These are phyloP conservation scores for Pantherophis guttatus DNA, from an alignment of 2,113 vertebrate genomes.

Conservation along the genomic window DNA sequence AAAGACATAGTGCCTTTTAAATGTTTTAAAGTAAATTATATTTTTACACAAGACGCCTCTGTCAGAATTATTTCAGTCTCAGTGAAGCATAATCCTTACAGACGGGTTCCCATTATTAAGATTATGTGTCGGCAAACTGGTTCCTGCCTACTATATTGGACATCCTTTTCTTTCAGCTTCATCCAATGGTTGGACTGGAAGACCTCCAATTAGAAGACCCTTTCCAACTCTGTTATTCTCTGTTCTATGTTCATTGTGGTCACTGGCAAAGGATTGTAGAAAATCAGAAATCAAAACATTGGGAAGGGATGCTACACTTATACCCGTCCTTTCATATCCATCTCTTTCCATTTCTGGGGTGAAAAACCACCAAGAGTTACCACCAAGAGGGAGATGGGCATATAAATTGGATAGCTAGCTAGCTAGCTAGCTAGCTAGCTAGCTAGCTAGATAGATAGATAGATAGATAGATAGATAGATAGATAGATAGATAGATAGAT, in stretches of 20 bases:
- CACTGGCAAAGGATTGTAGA: not conserved
- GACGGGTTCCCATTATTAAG: not conserved
- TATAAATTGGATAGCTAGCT: too few relatives aligned
- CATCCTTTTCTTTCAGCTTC: not conserved
- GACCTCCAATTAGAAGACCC: not conserved
- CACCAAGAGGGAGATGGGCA: too few relatives aligned
- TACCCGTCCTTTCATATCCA: not conserved
- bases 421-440: too few relatives aligned
- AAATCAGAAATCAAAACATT: not conserved
- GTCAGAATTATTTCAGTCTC: too few relatives aligned
- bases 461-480: too few relatives aligned
- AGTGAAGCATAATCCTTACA: not conserved
- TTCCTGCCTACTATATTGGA: not conserved
- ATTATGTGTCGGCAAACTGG: not conserved
- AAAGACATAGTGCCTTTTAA: too few relatives aligned
- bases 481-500: too few relatives aligned
- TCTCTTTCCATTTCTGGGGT: not conserved
- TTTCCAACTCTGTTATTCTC: not conserved
- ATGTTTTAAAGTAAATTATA: too few relatives aligned
- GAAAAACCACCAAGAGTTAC: not conserved
- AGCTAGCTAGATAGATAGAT: too few relatives aligned
- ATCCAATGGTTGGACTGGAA: not conserved
- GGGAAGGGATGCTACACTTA: not conserved
- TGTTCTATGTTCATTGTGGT: not conserved
- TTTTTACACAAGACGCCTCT: too few relatives aligned